These are phyloP conservation scores for Tolypeutes matacus DNA, from an alignment of 2,797 vertebrate species.

Conservation along the genomic window DNA sequence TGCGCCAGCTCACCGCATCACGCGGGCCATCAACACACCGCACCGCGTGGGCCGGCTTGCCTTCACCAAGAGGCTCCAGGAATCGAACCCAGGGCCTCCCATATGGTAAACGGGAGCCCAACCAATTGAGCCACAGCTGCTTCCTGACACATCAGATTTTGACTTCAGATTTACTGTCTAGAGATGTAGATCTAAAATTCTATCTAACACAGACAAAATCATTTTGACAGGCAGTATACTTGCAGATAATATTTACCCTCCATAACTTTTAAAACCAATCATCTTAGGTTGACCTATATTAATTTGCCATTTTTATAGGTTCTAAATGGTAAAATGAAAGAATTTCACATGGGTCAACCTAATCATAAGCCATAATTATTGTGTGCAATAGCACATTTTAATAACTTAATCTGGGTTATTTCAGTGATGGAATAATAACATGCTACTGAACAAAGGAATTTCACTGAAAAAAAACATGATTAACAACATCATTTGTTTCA, in stretches of 20 bases:
- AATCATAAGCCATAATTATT: neutral
- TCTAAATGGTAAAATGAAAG: slow-evolving; percentile 41
- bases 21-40: too few species aligned
- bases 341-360: neutral
- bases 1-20: too few species aligned
- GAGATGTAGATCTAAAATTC: neutral
- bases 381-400: neutral
- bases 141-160: neutral
- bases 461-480: slow-evolving; percentile 13
- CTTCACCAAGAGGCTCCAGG: too few species aligned
- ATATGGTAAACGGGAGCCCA: too few species aligned
- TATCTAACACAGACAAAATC: neutral
- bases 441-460: slow-evolving; percentile 19
- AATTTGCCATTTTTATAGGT: slow-evolving; percentile 35
- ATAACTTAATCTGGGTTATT: neutral
- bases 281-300: neutral
- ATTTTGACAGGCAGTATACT: neutral
- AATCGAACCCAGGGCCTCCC: too few species aligned
- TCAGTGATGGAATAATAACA: neutral
- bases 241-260: neutral
- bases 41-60: too few species aligned
- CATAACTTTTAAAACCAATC: slow-evolving; percentile 43
- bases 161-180: neutral
- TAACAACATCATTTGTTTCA: slow-evolving; percentile 12
- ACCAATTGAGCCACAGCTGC: too few species aligned